A percentile compares a stretch with the other conserved stretches of the same genome.
Evolutionary conservation across 2,888 invertebrate species (phyloP).

Genomic region (Hypolimnas misippus): DNA sequence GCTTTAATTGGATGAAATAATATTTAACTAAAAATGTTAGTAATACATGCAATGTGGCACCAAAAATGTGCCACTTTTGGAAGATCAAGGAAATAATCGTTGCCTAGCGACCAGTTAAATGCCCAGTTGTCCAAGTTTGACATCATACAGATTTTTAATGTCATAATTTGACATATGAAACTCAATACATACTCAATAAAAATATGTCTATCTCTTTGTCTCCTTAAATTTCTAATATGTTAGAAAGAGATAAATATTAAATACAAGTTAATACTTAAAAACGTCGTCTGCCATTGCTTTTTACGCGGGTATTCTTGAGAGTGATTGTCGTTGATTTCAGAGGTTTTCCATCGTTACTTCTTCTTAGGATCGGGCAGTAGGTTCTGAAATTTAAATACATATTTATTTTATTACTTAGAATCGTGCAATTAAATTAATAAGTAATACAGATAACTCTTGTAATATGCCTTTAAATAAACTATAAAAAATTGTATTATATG

Average conservation of each 20-base stretch:
- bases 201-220: background rate
- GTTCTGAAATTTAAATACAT: conserved; percentile 58
- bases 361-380: conserved; percentile 71
- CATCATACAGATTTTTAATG: too few species aligned
- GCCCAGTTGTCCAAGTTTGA: too few species aligned
- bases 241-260: background rate
- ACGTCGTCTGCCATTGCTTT: conserved; percentile 73
- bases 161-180: too few species aligned
- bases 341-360: conserved; percentile 65
- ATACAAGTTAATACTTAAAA: conserved; percentile 46
- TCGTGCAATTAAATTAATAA: background rate
- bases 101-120: too few species aligned
- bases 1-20: too few species aligned
- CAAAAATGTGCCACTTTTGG: too few species aligned
- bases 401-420: background rate
- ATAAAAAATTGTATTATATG: too few species aligned
- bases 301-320: conserved; percentile 70
- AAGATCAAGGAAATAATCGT: too few species aligned
- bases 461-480: background rate
- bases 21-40: too few species aligned
- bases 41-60: too few species aligned
- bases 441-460: background rate
- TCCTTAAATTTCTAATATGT: background rate
- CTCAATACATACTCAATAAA: background rate
- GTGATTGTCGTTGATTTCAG: conserved; percentile 73